Conservation (phyloP, 2,888 invertebrate species). For the Rhagium mordax region DNA sequence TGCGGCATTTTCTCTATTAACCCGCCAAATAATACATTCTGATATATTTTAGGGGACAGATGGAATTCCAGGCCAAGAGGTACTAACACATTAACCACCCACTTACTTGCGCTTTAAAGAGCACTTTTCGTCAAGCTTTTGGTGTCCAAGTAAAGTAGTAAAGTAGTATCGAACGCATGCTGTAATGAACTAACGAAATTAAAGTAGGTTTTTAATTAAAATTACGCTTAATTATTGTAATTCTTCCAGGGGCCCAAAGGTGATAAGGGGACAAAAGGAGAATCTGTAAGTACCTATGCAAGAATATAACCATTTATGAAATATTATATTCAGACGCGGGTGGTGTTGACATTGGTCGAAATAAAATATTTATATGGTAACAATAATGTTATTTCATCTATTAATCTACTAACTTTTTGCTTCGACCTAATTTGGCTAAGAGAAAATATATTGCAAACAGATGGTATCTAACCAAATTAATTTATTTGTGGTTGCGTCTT, state of each 20-base stretch:
- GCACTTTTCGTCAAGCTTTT: neutral
- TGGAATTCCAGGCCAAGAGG: slow-evolving; percentile 94
- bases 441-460: neutral
- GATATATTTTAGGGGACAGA: slow-evolving; percentile 88
- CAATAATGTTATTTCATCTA: neutral
- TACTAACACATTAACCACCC: slow-evolving; percentile 67
- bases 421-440: neutral
- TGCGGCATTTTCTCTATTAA: neutral
- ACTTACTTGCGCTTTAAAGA: slow-evolving; percentile 22
- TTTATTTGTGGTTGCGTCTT: too few relatives aligned
- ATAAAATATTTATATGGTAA: neutral
- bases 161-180: slow-evolving; percentile 5
- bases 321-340: neutral
- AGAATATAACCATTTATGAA: neutral
- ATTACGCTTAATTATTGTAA: slow-evolving; percentile 1
- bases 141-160: slow-evolving; percentile 10
- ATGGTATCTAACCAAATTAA: neutral
- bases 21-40: neutral
- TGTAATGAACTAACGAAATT: neutral
- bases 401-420: neutral
- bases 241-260: slow-evolving; percentile 87
- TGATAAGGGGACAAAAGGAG: slow-evolving; percentile 90
- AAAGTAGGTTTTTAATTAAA: neutral
- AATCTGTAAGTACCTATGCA: slow-evolving; percentile 80
- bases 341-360: neutral